Evolutionary conservation across 2,113 vertebrate genomes (phyloP).

Genomic region (Rhipidura dahli): DNA sequence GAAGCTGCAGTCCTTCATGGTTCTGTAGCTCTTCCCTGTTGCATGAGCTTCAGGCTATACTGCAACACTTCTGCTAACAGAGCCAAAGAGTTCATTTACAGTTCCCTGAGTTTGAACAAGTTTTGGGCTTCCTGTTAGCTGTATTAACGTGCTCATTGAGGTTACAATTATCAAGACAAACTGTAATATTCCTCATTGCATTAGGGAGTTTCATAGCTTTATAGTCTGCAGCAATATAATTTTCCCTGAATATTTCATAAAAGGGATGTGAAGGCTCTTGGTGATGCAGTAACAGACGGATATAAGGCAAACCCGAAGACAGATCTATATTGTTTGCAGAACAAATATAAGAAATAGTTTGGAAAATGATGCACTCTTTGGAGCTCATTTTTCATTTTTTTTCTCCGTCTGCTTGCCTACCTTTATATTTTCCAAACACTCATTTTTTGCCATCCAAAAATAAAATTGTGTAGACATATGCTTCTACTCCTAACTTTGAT

Average conservation of each 20-base stretch:
- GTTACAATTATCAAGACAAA: not conserved
- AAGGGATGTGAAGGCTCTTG: not conserved
- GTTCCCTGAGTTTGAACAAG: not conserved
- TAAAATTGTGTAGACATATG: not conserved
- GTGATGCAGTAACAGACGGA: not conserved
- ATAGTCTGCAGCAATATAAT: not conserved
- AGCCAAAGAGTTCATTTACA: not conserved
- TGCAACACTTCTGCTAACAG: not conserved
- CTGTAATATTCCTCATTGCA: not conserved
- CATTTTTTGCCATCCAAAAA: not conserved
- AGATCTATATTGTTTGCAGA: not conserved
- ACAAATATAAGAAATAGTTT: not conserved
- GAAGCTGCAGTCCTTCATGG: not conserved
- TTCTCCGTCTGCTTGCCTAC: not conserved
- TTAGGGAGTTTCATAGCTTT: not conserved
- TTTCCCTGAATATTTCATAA: not conserved
- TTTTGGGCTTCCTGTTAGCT: not conserved
- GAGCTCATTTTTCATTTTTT: not conserved
- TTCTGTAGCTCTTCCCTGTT: not conserved
- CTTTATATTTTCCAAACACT: not conserved
- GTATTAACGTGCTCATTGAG: not conserved
- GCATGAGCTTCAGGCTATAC: not conserved
- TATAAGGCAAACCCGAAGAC: not conserved
- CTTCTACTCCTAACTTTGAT: not conserved
- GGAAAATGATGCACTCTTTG: not conserved